Evolutionary conservation across 92 coral and sea anemone species (phyloP).

Genomic region (Hydrozoanthus gracilis): DNA sequence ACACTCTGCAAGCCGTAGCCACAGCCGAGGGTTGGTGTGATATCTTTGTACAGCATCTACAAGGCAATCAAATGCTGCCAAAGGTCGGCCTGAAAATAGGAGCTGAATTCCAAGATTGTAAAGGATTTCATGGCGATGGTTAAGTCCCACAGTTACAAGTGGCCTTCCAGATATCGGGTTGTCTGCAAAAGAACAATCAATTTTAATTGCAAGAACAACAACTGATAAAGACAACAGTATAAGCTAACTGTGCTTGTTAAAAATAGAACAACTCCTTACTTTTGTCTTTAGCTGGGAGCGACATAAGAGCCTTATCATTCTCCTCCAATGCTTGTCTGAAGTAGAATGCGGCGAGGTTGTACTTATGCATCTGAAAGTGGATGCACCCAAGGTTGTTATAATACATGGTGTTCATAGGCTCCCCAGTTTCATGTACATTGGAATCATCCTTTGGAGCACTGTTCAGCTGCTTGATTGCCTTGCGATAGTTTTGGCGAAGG

Average conservation of each 20-base stretch:
- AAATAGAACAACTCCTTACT: constrained; percentile 65
- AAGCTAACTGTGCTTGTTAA: too few species aligned
- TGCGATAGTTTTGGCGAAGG: constrained; percentile 94
- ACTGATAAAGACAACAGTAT: not conserved
- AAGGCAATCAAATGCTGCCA: constrained; percentile 93
- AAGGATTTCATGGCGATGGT: constrained; percentile 88
- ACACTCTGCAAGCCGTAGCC: constrained; percentile 98
- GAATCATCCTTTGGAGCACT: constrained; percentile 89
- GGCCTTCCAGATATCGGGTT: constrained; percentile 84
- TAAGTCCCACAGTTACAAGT: constrained; percentile 75
- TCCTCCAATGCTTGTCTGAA: constrained; percentile 94
- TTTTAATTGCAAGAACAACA: not conserved
- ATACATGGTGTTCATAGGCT: constrained; percentile 93
- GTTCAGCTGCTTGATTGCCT: constrained; percentile 92
- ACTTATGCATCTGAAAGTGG: constrained; percentile 97
- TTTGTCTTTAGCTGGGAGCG: constrained; percentile 78
- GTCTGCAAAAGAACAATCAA: constrained; percentile 59
- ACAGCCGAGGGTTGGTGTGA: constrained; percentile 95
- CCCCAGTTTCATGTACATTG: constrained; percentile 73
- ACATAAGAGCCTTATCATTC: constrained; percentile 83
- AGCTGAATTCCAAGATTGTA: constrained; percentile 97
- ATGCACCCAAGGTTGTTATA: constrained; percentile 95
- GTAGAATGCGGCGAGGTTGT: constrained; percentile 94
- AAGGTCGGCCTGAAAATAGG: constrained; percentile 91
- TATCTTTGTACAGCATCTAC: constrained; percentile 95